Evolutionary conservation across 2,888 invertebrate genomes (phyloP).

Genomic region (Zeuzera pyrina): DNA sequence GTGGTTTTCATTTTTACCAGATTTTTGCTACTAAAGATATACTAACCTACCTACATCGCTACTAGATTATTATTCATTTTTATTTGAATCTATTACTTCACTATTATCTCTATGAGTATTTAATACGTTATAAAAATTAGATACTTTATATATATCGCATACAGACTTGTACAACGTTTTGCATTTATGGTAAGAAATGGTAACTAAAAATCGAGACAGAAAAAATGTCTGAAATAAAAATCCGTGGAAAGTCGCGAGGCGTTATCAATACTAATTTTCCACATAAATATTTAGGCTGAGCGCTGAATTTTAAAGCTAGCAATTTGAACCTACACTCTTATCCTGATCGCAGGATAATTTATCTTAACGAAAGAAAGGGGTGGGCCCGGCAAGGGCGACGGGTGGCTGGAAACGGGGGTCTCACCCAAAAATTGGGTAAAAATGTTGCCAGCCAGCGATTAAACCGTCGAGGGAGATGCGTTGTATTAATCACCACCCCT

Average conservation of each 20-base stretch:
- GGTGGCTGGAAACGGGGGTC: constrained; percentile 30
- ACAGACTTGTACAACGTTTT: too few relatives aligned
- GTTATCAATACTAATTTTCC: constrained; percentile 33
- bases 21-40: too few relatives aligned
- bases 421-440: constrained; percentile 72
- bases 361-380: constrained; percentile 74
- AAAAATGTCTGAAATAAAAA: neutral
- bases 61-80: too few relatives aligned
- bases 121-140: too few relatives aligned
- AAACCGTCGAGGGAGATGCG: constrained; percentile 72
- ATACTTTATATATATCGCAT: too few relatives aligned
- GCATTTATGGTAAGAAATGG: too few relatives aligned
- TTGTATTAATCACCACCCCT: constrained; percentile 72
- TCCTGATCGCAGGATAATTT: constrained; percentile 72
- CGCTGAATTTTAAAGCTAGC: constrained; percentile 70
- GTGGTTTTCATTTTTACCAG: too few relatives aligned
- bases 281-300: constrained; percentile 63
- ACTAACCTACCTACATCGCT: too few relatives aligned
- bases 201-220: too few relatives aligned
- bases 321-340: constrained; percentile 73
- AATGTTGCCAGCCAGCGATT: constrained; percentile 72
- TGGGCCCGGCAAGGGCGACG: constrained; percentile 37
- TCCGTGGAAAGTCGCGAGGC: neutral
- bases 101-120: too few relatives aligned
- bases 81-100: too few relatives aligned